Evolutionary conservation across 2,888 invertebrate genomes (phyloP).

Genomic region (Crocallis elinguaria): DNA sequence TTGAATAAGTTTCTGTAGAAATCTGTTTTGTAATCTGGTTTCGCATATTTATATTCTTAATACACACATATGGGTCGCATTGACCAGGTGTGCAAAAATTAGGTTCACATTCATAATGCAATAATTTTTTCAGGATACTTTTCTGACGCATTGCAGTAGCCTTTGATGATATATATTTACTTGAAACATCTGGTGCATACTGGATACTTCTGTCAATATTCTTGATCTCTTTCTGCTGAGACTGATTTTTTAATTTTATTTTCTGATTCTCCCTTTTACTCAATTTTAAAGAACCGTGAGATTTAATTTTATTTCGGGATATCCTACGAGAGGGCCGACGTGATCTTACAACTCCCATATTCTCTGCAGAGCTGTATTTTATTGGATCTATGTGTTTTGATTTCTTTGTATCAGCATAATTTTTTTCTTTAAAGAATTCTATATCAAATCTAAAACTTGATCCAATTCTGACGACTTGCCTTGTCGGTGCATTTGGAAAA

Average conservation of each 20-base stretch:
- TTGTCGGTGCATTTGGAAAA: constrained; percentile 17
- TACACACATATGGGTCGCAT: constrained; percentile 47
- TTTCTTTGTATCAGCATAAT: constrained; percentile 9
- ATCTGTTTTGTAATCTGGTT: constrained; percentile 3
- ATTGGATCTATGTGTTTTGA: too few species aligned
- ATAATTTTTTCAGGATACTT: constrained; percentile 15
- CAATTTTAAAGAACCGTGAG: constrained; percentile 50
- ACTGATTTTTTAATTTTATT: constrained; percentile 4
- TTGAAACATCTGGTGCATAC: constrained; percentile 1
- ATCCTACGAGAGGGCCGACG: neutral
- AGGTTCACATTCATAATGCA: constrained; percentile 50
- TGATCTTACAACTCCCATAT: neutral
- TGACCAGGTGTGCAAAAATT: constrained; percentile 42
- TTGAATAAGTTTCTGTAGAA: constrained; percentile 26
- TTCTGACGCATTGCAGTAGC: constrained; percentile 12
- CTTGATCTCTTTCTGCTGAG: too few species aligned
- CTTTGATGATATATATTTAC: constrained; percentile 12
- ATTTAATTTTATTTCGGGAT: constrained; percentile 36
- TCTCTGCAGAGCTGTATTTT: neutral
- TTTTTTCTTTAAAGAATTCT: constrained; percentile 43
- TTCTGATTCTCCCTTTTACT: constrained; percentile 31
- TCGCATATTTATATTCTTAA: constrained; percentile 26
- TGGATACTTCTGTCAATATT: too few species aligned
- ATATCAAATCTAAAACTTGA: constrained; percentile 49
- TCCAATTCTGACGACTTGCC: constrained; percentile 35